Evolutionary conservation across 2,888 invertebrate species (phyloP).

Genomic region (Athetis lepigone): DNA sequence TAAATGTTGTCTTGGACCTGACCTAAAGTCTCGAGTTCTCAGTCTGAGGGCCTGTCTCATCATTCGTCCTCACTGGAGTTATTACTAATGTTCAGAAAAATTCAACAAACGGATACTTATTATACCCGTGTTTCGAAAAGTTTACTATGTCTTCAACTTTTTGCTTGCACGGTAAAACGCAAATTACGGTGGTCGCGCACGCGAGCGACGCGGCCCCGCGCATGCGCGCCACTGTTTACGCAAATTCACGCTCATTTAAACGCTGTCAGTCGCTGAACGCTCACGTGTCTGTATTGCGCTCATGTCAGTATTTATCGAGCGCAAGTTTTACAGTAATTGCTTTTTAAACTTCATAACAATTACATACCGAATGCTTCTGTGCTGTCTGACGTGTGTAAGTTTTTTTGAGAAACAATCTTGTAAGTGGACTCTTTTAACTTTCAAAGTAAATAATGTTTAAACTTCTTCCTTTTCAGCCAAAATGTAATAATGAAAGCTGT

Average conservation of each 20-base stretch:
- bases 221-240: constrained; percentile 48
- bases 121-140: constrained; percentile 42
- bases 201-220: constrained; percentile 33
- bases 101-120: constrained; percentile 22
- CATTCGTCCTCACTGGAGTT: neutral
- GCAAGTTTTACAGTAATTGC: constrained; percentile 39
- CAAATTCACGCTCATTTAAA: constrained; percentile 54
- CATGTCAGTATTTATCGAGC: constrained; percentile 45
- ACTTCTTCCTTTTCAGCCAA: too few relatives aligned
- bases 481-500: neutral
- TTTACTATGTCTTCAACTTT: constrained; percentile 30
- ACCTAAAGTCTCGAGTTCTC: too few relatives aligned
- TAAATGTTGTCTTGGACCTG: neutral
- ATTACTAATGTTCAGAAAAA: constrained; percentile 21
- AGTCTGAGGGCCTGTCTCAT: neutral
- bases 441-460: too few relatives aligned
- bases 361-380: constrained; percentile 27
- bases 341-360: constrained; percentile 50
- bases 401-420: constrained; percentile 35
- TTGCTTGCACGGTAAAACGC: constrained; percentile 30
- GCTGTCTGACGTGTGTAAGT: constrained; percentile 29
- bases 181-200: constrained; percentile 43
- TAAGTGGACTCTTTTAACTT: too few relatives aligned
- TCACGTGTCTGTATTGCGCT: constrained; percentile 52
- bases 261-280: constrained; percentile 45